Evolutionary conservation across 1,140 invertebrate species (phyloP).

Genomic region (Ylistrum balloti): DNA sequence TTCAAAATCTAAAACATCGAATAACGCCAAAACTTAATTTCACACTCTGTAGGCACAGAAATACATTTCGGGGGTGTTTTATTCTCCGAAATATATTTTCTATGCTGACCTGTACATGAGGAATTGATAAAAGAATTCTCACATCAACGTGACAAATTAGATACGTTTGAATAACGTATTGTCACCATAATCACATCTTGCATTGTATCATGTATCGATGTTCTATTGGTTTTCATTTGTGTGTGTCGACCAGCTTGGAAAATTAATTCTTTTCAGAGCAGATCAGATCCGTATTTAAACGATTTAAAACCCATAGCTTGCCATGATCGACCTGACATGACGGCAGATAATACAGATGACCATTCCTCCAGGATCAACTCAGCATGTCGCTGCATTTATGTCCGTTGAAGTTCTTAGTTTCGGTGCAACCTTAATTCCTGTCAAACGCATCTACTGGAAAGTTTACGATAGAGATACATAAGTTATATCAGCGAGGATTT

Average conservation of each 20-base stretch:
- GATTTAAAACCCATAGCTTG: neutral
- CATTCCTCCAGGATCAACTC: neutral
- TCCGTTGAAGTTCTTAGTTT: neutral
- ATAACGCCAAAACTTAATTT: neutral
- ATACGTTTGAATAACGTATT: neutral
- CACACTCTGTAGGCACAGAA: neutral
- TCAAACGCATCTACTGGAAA: neutral
- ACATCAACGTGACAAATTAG: constrained; percentile 9
- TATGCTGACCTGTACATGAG: neutral
- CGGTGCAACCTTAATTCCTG: neutral
- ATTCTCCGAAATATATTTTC: neutral
- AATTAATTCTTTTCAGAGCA: constrained; percentile 34
- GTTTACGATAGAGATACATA: neutral
- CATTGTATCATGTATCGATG: neutral
- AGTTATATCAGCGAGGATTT: neutral
- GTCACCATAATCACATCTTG: neutral
- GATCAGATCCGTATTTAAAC: constrained; percentile 26
- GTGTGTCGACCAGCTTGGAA: constrained; percentile 31
- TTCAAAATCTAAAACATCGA: neutral
- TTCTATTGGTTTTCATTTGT: neutral
- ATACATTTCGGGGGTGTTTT: neutral
- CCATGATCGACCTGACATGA: neutral
- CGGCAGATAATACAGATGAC: neutral
- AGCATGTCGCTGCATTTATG: neutral
- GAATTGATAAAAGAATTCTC: neutral